Evolutionary conservation across 53 echinoderm and acorn worm species (phyloP), one percentile per base, ranked within the genome.

Genomic region (Holothuria leucospilota): DNA sequence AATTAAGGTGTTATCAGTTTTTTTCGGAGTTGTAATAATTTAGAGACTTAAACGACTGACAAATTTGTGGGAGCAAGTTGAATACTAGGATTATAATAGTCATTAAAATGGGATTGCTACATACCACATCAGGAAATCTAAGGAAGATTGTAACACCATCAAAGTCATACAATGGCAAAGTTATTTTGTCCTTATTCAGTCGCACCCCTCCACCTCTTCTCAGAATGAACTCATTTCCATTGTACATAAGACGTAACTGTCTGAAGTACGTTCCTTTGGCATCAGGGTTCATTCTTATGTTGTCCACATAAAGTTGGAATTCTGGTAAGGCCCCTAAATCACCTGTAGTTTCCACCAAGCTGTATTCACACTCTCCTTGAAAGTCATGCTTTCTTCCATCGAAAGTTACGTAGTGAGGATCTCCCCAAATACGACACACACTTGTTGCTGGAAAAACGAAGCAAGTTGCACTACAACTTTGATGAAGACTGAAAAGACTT

Each of bases 281-380:
- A 68, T 42, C 58, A 9, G 85, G 69, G 30, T 78, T 90, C 58
- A 5, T 78, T 66, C 84, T 85, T 27, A 39, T 20, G 68, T 90
- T 90, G 21, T 75, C 65, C 61, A 21, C 78, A 13, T 71, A 68
- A 10, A 90, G 49, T 18, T 53, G 23, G 59, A 86, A 90, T 63
- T 20, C 66, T 1, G 66, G 66, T 1, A 72, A 20, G 20, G 39
- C 28, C 24, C n/a, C 52, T 24, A 12, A 21, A 18, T 18, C 49
- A 27, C 77, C 78, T 21, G 51, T 68, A 10, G 51, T 62, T 56
- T 68, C 61, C 5, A 85, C 79, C 53, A 90, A 59, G 28, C 69
- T 90, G 60, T 90, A 90, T 29, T 84, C 88, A 20, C 88, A 88
- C 16, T 59, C 83, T 2, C 88, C 88, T 82, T 88, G 88, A 70